These are phyloP conservation scores for Auanema freiburgensis DNA, from an alignment of 2,888 invertebrate species.

Conservation along the genomic window DNA sequence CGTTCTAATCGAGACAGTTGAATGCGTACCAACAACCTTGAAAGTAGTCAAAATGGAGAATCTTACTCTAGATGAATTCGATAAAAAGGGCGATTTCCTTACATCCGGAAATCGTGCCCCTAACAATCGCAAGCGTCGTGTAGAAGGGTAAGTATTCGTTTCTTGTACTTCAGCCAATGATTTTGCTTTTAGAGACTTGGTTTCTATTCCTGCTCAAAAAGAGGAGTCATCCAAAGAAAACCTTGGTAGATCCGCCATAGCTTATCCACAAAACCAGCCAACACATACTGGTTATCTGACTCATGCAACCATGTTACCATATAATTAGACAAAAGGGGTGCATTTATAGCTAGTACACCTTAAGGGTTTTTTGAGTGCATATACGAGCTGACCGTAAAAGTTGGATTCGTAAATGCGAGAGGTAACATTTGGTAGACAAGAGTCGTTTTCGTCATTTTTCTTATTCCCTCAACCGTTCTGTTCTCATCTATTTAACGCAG, in stretches of 20 bases:
- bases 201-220: not conserved
- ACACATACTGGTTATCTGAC: conserved; percentile 97
- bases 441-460: too few species aligned
- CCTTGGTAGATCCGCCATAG: conserved; percentile 18
- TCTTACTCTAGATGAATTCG: conserved; percentile 42
- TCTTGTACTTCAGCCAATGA: not conserved
- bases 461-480: too few species aligned
- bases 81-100: conserved; percentile 30
- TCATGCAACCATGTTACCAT: conserved; percentile 78
- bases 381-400: too few species aligned
- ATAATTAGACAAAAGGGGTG: not conserved
- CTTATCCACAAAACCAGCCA: conserved; percentile 75
- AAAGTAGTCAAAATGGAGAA: conserved; percentile 35
- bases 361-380: too few species aligned
- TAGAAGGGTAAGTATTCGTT: conserved; percentile 11
- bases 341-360: too few species aligned
- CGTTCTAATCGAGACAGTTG: conserved; percentile 70
- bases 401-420: too few species aligned
- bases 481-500: too few species aligned
- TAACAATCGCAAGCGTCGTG: conserved; percentile 13
- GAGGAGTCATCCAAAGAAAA: not conserved
- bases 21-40: conserved; percentile 49
- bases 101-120: not conserved
- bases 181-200: conserved; percentile 9
- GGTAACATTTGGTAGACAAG: too few species aligned